Evolutionary conservation across 1,140 invertebrate species (phyloP), one percentile per base, ranked within the genome.

Genomic region (Caenorhabditis inopinata): DNA sequence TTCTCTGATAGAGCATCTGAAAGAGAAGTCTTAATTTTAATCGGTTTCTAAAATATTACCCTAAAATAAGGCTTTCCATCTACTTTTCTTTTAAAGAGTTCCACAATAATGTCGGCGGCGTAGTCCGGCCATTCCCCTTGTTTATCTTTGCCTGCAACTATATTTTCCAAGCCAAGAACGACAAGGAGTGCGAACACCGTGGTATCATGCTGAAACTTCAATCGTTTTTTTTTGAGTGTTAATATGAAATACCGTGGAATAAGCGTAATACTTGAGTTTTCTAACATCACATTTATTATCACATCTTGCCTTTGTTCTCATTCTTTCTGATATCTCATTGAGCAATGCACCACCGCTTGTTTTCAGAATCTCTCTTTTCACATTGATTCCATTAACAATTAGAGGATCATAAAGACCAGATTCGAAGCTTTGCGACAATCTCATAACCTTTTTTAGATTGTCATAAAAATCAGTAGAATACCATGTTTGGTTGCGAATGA

Each of bases 81-180:
- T 21, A 32, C 38, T 3, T n/a, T 42, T 11, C 38, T 68, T 7
- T 68, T 29, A 21, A 68, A 68, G 2, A 68, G 58, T 21, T 68
- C 58, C 4, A 68, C 32, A 3, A 38, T n/a, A 9, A 68, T 68
- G 12, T 68, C 58, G 2, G 58, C 35, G 11, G 58, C 29, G n/a
- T 68, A 68, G n/a, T 68, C 58, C 0, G 58, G 58, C 58, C 58
- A 68, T 42, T 68, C 58, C 21, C 58, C 58, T 21, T 68, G 23
- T n/a, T 42, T 38, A 12, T 68, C 58, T 21, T 16, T 16, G 11
- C 58, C 58, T 18, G 32, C 58, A 0, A 68, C 58, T 1, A 68
- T 21, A 23, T 9, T 11, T 42, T 68, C 58, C 11, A 68, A 21
- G 9, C 58, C 58, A 21, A 68, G 32, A 35, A 68, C 32, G 1